These are phyloP conservation scores for Cremastobaeus sp. DNA, from an alignment of 2,888 invertebrate species.

Conservation along the genomic window DNA sequence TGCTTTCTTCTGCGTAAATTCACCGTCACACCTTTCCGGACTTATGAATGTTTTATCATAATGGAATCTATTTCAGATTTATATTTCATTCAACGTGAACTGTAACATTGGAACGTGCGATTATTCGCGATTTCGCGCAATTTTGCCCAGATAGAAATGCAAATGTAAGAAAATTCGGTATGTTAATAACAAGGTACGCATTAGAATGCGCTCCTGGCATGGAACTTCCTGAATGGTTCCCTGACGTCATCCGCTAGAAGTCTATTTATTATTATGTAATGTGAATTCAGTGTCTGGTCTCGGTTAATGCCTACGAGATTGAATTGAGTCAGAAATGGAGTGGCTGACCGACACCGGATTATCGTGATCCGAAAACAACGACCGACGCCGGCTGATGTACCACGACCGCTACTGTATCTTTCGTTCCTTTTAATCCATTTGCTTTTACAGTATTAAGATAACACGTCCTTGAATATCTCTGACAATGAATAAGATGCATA, in stretches of 20 bases:
- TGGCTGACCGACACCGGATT: conserved; percentile 16
- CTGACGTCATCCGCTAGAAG: conserved; percentile 35
- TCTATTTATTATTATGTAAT: conserved; percentile 45
- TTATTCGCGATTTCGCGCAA: too few relatives aligned
- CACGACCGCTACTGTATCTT: conserved; percentile 5
- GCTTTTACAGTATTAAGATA: conserved; percentile 45
- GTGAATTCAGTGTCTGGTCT: conserved; percentile 30
- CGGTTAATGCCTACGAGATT: conserved; percentile 17
- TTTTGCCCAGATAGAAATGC: too few relatives aligned
- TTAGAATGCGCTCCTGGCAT: conserved; percentile 62
- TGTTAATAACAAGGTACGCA: not conserved
- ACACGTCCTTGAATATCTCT: not conserved
- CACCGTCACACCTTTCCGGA: conserved; percentile 51
- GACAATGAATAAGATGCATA: not conserved
- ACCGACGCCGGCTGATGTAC: conserved; percentile 18
- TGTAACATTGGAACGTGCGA: not conserved
- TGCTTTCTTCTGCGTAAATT: conserved; percentile 38
- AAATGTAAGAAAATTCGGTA: too few relatives aligned
- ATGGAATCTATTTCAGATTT: conserved; percentile 19
- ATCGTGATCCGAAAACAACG: conserved; percentile 20
- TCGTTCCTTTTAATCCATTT: conserved; percentile 32
- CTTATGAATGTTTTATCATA: conserved; percentile 44
- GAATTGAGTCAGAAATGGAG: conserved; percentile 5
- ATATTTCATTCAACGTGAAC: conserved; percentile 22
- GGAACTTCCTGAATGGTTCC: conserved; percentile 61